Conservation (phyloP, 2,113 vertebrate species). For the Bungarus multicinctus region DNA sequence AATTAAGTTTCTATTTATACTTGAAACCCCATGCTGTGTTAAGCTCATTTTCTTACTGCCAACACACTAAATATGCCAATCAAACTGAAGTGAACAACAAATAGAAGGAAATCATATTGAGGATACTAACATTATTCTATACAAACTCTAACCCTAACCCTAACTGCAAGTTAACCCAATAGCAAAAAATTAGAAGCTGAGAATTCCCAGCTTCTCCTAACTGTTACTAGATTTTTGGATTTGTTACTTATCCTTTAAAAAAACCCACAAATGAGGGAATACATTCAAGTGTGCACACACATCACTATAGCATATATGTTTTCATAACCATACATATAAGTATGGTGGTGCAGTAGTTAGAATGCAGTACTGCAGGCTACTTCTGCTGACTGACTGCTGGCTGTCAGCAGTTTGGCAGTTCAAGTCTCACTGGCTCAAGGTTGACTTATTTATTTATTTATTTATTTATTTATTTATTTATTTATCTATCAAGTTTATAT, state of each 20-base stretch:
- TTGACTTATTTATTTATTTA: too few species aligned
- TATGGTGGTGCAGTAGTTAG: too few species aligned
- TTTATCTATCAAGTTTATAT: too few species aligned
- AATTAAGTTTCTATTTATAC: not conserved
- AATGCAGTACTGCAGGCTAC: too few species aligned
- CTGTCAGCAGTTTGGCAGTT: too few species aligned
- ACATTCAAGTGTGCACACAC: not conserved
- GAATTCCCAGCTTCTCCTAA: not conserved
- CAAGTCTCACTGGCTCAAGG: too few species aligned
- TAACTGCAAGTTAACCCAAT: not conserved
- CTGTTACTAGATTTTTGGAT: not conserved
- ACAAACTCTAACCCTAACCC: not conserved
- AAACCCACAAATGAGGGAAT: not conserved
- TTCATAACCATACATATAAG: too few species aligned
- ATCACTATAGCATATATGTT: not conserved
- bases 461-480: too few species aligned
- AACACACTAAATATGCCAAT: not conserved
- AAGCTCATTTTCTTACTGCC: slow-evolving; percentile 23
- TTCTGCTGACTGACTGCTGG: too few species aligned
- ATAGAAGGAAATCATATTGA: slow-evolving; percentile 20
- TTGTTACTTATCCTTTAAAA: not conserved
- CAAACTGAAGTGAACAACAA: slow-evolving; percentile 12
- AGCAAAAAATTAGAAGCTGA: not conserved
- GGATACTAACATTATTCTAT: not conserved
- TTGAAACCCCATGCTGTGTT: not conserved